A percentile compares a stretch with the other conserved stretches of the same genome.
These are phyloP conservation scores for Nymphalis polychloros DNA, from an alignment of 2,888 invertebrate genomes.

Conservation along the genomic window DNA sequence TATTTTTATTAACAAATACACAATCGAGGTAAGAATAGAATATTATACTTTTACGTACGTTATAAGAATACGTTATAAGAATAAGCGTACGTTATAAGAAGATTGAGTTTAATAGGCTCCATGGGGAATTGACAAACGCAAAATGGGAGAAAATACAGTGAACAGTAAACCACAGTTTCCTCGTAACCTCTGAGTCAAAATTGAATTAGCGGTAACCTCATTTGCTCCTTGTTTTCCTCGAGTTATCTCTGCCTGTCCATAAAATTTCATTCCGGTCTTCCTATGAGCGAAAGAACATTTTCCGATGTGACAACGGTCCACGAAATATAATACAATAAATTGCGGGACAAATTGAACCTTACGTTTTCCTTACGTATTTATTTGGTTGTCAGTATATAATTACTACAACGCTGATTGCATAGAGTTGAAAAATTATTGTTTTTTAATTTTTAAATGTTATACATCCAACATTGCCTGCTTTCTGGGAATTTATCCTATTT, in stretches of 20 bases:
- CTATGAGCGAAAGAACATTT: not conserved
- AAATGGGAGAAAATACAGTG: not conserved
- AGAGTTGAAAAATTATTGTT: no score
- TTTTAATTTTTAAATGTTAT: no score
- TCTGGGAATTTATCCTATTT: no score
- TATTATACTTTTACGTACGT: not conserved
- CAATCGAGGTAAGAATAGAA: not conserved
- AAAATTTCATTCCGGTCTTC: slow-evolving; percentile 11
- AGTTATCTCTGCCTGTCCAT: slow-evolving; percentile 3
- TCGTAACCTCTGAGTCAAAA: not conserved
- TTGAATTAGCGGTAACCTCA: slow-evolving; percentile 9
- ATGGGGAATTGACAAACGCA: not conserved
- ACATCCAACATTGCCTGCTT: no score
- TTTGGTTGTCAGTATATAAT: no score
- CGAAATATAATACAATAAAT: not conserved
- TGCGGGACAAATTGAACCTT: no score
- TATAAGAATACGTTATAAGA: not conserved
- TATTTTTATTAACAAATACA: not conserved
- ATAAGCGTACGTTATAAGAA: not conserved
- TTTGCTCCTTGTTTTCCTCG: slow-evolving; percentile 8
- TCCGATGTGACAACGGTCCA: not conserved
- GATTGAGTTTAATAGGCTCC: not conserved
- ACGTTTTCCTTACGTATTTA: no score
- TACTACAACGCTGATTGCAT: no score
- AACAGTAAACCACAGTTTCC: slow-evolving; percentile 5